Base-by-base conservation (phyloP, 2,113 vertebrate genomes). In the Scopus umbretta region DNA sequence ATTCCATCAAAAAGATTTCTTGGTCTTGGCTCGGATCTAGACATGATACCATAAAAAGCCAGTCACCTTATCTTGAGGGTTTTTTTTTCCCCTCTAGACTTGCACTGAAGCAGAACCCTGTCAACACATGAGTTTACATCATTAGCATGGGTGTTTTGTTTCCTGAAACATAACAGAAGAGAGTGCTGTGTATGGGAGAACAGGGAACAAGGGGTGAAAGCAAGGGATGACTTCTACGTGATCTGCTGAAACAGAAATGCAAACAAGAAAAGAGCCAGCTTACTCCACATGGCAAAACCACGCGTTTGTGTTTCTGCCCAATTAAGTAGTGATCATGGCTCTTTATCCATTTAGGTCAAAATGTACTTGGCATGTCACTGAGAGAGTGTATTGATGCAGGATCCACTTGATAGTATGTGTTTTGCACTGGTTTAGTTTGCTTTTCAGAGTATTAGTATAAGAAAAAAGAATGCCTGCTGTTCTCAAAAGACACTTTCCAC, bases 101-200 rank as follows among this genome's bases (percentile, higher is more conserved):
- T 94, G 47, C 87, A 94, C 56, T 75, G 91, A 95, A 97, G 90
- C 93, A 96, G 92, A 96, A 96, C 84, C 34, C 45, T 91, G 58
- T 86, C 86, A 94, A 36, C 7, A n/a, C 34, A 73, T 43, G 40
- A 84, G 49, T 85, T 56, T 97, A 88, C 90, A 92, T 94, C 92
- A 55, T 95, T 94, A 92, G 11, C 95, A 95, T 40, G 93, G 97
- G 84, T 95, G 67, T 94, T 92, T 81, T 85, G 86, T 96, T 97
- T 97, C 94, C 96, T 92, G 91, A 96, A 97, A 94, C 95, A 61
- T 30, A 72, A 74, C 47, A 94, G 55, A 81, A 92, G 76, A 43
- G 36, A 32, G 78, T 90, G 47, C n/a, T 90, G 55, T 73, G 16
- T 38, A 8, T 70, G 63, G 58, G 50, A 80, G 76, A 58, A 38